Evolutionary conservation across 2,113 vertebrate species (phyloP).

Genomic region (Abramis brama): DNA sequence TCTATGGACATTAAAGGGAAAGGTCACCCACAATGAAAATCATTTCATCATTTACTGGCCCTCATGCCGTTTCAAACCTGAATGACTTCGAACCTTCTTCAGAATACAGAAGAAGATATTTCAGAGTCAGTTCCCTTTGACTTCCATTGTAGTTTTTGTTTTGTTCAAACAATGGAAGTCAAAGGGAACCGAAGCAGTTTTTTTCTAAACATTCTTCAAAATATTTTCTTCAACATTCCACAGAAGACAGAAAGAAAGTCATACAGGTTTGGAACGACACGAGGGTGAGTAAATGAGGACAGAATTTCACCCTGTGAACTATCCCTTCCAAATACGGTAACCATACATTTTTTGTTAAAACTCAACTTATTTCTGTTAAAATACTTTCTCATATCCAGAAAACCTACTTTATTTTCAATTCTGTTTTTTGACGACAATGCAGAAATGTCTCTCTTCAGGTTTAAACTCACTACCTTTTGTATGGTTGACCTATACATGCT

Average conservation of each 20-base stretch:
- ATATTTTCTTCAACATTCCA: neutral
- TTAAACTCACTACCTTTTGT: neutral
- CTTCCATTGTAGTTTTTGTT: neutral
- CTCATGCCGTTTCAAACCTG: neutral
- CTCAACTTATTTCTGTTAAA: neutral
- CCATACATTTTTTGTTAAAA: no score
- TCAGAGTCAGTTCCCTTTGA: neutral
- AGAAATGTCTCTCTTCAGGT: neutral
- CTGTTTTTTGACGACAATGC: neutral
- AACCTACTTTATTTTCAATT: neutral
- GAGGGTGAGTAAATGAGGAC: neutral
- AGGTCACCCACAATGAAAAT: neutral
- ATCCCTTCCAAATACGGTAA: neutral
- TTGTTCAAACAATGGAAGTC: neutral
- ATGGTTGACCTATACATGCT: neutral
- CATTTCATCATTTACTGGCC: neutral
- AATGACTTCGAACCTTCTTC: neutral
- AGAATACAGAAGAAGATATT: neutral
- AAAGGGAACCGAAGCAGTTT: neutral
- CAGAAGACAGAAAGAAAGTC: neutral
- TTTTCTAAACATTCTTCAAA: neutral
- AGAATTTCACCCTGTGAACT: neutral
- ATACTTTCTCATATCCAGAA: neutral
- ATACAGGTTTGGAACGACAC: neutral
- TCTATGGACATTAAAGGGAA: neutral